phyloP scores from a whole-genome alignment of 2,888 invertebrate genomes.

The Branchinecta sandiegonensis region DNA sequence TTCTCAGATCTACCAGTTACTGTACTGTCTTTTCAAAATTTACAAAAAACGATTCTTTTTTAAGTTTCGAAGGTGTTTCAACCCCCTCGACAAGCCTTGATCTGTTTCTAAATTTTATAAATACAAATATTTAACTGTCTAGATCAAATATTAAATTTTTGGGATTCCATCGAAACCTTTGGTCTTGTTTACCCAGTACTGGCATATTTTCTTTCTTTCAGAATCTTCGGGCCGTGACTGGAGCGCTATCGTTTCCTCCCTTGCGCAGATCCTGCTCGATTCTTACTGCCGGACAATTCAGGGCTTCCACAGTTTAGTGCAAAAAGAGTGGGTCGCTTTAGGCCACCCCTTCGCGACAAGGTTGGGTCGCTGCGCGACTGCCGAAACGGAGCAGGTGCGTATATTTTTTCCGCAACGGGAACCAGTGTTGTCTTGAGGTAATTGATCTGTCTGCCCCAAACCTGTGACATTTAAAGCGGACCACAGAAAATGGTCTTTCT shows the following conservation, averaged over 20 bases:
- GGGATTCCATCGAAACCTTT: no score
- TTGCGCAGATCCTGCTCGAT: slow-evolving; percentile 75
- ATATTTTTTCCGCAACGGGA: neutral
- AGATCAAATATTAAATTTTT: no score
- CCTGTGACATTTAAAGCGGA: no score
- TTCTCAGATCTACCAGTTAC: no score
- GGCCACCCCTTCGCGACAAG: slow-evolving; percentile 70
- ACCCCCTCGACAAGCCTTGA: no score
- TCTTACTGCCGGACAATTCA: slow-evolving; percentile 61
- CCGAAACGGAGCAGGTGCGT: slow-evolving; percentile 29
- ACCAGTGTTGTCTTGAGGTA: neutral
- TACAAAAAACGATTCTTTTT: no score
- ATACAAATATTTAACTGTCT: no score
- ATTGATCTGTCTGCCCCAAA: neutral
- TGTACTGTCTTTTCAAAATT: no score
- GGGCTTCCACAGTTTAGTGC: slow-evolving; percentile 78
- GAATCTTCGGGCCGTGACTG: slow-evolving; percentile 72
- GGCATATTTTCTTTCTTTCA: slow-evolving; percentile 30
- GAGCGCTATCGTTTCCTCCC: slow-evolving; percentile 67
- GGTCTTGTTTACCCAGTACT: no score
- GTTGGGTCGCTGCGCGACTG: slow-evolving; percentile 31
- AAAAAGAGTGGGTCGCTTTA: slow-evolving; percentile 86
- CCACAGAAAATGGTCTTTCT: no score
- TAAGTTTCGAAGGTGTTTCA: no score
- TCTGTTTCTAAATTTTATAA: no score